Evolutionary conservation across 2,888 invertebrate species (phyloP), one percentile per base, ranked within the genome.

Genomic region (Eristalis tenax): DNA sequence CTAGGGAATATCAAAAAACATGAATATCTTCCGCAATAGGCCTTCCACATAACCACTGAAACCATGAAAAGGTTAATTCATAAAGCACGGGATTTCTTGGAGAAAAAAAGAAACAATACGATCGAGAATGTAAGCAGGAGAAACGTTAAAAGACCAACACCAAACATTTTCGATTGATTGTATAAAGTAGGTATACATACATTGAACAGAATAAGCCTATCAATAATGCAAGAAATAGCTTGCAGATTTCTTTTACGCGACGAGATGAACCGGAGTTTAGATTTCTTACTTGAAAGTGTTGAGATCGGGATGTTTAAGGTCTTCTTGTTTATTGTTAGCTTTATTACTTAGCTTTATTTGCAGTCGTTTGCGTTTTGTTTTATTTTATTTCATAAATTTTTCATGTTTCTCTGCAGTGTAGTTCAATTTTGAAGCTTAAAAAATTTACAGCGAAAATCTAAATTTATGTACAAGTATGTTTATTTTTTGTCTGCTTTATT

Each of bases 361-460:
- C 43, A 40, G 64, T n/a, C 43, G 18, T 32, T 32, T 66, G 11
- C 23, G 38, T 43, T 73, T 74, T 65, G 35, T 32, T 3, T 61
- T 56, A 64, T 22, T 81, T 81, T n/a, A 15, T 57, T 78, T 73
- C 50, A 63, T 59, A 35, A 50, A 22, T 56, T 59, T 11, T 59
- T 18, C 22, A 40, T 26, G 32, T 69, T 75, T 75, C 57, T 43
- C 74, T 82, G 77, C 71, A 43, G 66, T 66, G 75, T 77, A 82
- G 74, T 83, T 70, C 75, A 83, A 79, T 56, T 78, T 75, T 5
- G 66, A 86, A 86, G 86, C 86, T 75, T 70, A 63, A 50, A 61
- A 83, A 83, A 79, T 86, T 61, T 86, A 86, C 86, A 86, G 86
- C 86, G 57, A 77, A 70, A 40, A 63, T 73, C 59, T 78, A 65